Conservation (phyloP, 2,797 vertebrate genomes). For the Cetoscarus ocellatus region DNA sequence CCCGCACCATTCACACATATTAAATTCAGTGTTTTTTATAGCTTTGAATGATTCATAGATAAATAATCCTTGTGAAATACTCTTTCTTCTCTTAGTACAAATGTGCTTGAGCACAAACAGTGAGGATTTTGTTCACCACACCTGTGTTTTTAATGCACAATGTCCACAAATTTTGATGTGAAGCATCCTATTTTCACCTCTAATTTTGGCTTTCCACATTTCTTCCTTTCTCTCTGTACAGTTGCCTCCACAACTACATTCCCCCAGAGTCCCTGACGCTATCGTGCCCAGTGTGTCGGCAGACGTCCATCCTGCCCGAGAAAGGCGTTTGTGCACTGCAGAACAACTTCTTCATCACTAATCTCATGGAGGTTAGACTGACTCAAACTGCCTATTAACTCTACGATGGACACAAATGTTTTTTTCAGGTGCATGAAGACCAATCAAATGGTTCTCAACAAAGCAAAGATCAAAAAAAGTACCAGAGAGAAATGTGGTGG, state of each 20-base stretch:
- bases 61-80: too few species aligned
- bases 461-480: background rate
- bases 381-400: background rate
- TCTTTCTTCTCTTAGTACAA: too few species aligned
- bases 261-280: conserved; percentile 95
- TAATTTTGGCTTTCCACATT: conserved; percentile 4
- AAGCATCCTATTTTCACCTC: background rate
- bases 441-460: background rate
- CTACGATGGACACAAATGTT: background rate
- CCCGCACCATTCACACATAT: too few species aligned
- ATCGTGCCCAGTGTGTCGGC: conserved; percentile 95
- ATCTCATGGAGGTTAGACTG: conserved; percentile 91
- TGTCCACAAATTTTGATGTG: too few species aligned
- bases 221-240: conserved; percentile 59
- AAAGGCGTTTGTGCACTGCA: conserved; percentile 93
- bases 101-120: too few species aligned
- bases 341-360: conserved; percentile 98
- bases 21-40: too few species aligned
- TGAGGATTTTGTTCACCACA: too few species aligned
- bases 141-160: too few species aligned
- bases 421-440: background rate
- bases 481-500: background rate
- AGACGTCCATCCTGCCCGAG: conserved; percentile 96
- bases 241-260: conserved; percentile 97
- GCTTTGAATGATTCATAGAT: too few species aligned